phyloP scores from a whole-genome alignment of 2,888 invertebrate species.

The Antitype chi region DNA sequence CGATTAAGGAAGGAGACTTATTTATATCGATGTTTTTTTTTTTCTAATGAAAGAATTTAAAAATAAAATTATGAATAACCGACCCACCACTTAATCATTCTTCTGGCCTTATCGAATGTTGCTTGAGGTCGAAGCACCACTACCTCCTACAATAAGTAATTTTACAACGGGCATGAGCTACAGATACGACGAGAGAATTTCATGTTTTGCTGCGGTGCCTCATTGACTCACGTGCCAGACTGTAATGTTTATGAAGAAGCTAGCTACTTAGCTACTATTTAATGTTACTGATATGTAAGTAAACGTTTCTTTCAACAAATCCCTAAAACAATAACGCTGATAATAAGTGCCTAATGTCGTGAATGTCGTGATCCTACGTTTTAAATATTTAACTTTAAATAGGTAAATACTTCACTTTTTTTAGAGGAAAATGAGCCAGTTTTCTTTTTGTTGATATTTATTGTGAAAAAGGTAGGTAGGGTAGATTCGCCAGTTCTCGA shows the following conservation, averaged over 20 bases:
- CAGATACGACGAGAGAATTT: neutral
- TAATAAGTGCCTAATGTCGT: constrained; percentile 7
- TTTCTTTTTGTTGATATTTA: no score
- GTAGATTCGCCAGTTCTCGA: no score
- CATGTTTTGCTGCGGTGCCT: neutral
- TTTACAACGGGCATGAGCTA: neutral
- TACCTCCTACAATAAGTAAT: neutral
- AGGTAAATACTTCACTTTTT: neutral
- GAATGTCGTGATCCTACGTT: neutral
- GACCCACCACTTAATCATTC: no score
- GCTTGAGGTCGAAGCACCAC: neutral
- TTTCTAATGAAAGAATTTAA: no score
- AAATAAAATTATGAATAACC: no score
- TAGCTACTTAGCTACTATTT: constrained; percentile 30
- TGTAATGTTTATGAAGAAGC: constrained; percentile 17
- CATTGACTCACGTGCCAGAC: neutral
- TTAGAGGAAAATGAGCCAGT: no score
- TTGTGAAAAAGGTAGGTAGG: neutral
- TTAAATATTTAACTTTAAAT: neutral
- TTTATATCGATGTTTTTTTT: no score
- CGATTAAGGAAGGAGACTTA: no score
- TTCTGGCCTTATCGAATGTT: no score
- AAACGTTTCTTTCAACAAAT: constrained; percentile 28
- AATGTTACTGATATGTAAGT: constrained; percentile 28
- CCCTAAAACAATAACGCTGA: constrained; percentile 35